Evolutionary conservation across 2,797 vertebrate genomes (phyloP).

Genomic region (Novumbra hubbsi): DNA sequence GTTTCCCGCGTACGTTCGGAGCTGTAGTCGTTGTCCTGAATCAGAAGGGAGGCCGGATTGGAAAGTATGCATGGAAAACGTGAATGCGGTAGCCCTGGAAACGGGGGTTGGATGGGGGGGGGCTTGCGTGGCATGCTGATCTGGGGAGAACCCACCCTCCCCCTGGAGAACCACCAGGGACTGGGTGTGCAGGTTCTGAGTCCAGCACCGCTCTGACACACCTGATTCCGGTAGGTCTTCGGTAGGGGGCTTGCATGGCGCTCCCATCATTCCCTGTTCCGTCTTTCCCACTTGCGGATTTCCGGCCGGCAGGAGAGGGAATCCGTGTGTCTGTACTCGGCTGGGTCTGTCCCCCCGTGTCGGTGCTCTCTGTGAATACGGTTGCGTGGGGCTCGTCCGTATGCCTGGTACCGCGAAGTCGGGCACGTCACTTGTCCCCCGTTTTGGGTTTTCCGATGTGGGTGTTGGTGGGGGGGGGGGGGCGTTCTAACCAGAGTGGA

Average conservation of each 20-base stretch:
- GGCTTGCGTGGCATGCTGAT: background rate
- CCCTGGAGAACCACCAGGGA: background rate
- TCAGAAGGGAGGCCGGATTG: background rate
- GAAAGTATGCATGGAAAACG: background rate
- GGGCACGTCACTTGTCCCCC: background rate
- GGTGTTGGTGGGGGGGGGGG: background rate
- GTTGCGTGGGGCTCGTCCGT: background rate
- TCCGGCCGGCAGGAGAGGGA: background rate
- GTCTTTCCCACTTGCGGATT: constrained; percentile 14
- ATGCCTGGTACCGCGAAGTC: background rate
- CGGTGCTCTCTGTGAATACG: background rate
- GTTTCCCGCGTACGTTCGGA: background rate
- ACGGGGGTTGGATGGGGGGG: too few relatives aligned
- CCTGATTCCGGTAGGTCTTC: background rate
- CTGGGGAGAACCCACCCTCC: background rate
- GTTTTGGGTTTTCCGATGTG: background rate
- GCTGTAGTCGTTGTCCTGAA: background rate
- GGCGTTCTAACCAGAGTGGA: constrained; percentile 1
- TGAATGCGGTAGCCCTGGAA: background rate
- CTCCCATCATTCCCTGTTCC: background rate
- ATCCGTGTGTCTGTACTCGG: background rate
- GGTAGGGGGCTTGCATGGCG: background rate
- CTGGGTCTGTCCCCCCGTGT: background rate
- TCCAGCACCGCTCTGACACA: background rate
- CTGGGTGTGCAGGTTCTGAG: background rate